phyloP scores from a whole-genome alignment of 1,140 invertebrate species.

The Agraylea sexmaculata region DNA sequence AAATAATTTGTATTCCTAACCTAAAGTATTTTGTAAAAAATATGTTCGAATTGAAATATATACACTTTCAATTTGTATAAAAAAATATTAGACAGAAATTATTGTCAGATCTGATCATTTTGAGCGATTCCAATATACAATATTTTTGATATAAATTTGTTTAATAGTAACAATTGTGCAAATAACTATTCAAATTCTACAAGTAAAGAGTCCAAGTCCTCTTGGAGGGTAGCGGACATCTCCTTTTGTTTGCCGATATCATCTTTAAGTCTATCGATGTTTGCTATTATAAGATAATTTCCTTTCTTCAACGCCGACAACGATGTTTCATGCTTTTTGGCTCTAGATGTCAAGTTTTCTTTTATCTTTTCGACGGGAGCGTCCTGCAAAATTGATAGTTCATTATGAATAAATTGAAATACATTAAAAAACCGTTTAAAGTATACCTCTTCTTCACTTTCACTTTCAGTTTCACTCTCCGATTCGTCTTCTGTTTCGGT shows the following conservation, averaged over 20 bases:
- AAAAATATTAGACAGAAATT: neutral
- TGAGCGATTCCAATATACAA: no score
- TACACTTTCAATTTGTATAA: neutral
- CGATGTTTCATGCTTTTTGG: constrained; percentile 64
- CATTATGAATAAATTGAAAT: constrained; percentile 2
- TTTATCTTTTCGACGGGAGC: constrained; percentile 51
- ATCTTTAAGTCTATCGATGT: constrained; percentile 74
- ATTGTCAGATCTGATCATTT: no score
- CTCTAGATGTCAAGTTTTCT: constrained; percentile 44
- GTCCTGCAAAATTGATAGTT: constrained; percentile 36
- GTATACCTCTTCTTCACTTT: constrained; percentile 47
- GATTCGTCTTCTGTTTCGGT: constrained; percentile 44
- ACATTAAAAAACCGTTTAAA: neutral
- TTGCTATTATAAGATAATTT: constrained; percentile 72
- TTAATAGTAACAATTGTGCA: no score
- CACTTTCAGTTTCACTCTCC: constrained; percentile 52
- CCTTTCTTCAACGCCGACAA: constrained; percentile 71
- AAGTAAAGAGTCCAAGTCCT: constrained; percentile 71
- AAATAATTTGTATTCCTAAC: no score
- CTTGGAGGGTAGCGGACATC: constrained; percentile 58
- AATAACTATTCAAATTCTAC: constrained; percentile 52
- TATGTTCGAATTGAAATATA: neutral
- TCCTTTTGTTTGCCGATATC: constrained; percentile 71
- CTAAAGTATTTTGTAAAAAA: no score
- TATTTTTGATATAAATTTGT: no score